A percentile compares a stretch with the other conserved stretches of the same genome.
These are phyloP conservation scores for Nibea albiflora DNA, from an alignment of 2,113 vertebrate species.

Conservation along the genomic window DNA sequence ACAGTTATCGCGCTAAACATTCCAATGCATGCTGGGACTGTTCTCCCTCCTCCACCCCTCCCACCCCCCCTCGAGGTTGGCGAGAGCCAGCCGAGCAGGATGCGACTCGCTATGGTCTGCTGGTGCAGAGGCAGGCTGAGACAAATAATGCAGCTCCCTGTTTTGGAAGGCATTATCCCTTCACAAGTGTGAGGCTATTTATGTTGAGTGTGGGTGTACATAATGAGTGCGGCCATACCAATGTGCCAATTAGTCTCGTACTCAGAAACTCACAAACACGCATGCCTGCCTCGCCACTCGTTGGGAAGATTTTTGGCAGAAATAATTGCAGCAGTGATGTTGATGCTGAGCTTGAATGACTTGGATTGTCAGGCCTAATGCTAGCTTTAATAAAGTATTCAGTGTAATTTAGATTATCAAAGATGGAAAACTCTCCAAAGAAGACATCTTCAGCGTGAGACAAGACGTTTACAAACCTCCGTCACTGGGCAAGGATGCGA, in stretches of 20 bases:
- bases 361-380: background rate
- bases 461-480: background rate
- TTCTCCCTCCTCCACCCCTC: background rate
- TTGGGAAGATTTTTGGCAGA: slow-evolving; percentile 27
- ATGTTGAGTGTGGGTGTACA: slow-evolving; percentile 61
- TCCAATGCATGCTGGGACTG: background rate
- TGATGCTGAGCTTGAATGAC: background rate
- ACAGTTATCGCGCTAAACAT: slow-evolving; percentile 18
- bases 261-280: slow-evolving; percentile 15
- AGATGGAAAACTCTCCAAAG: background rate
- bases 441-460: background rate
- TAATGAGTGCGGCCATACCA: slow-evolving; percentile 68
- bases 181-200: slow-evolving; percentile 64
- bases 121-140: slow-evolving; percentile 36
- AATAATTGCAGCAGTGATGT: slow-evolving; percentile 18
- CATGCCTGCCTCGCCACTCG: slow-evolving; percentile 37
- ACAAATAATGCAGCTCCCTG: slow-evolving; percentile 42
- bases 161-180: slow-evolving; percentile 51
- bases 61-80: background rate
- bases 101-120: slow-evolving; percentile 29
- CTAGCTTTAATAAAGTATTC: background rate
- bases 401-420: background rate
- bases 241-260: slow-evolving; percentile 51
- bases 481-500: too few species aligned
- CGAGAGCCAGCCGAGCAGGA: slow-evolving; percentile 33